Conservation (phyloP, 2,797 vertebrate genomes). For the Apogon hyalosoma region DNA sequence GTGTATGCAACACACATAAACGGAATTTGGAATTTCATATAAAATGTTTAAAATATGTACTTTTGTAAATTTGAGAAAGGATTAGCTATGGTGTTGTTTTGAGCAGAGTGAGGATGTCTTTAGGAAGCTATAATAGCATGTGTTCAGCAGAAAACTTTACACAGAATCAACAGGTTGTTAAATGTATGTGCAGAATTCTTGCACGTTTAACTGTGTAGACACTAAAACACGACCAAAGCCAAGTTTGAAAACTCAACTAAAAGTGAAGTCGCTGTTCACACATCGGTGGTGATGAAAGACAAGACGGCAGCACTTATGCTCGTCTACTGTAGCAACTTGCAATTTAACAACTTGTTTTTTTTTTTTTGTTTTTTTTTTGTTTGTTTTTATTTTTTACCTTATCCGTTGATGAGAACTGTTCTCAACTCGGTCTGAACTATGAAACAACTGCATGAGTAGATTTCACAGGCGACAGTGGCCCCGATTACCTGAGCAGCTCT, state of each 20-base stretch:
- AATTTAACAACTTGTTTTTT: neutral
- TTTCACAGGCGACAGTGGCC: slow-evolving; percentile 40
- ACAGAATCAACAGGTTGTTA: slow-evolving; percentile 71
- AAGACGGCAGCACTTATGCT: neutral
- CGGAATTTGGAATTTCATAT: slow-evolving; percentile 13
- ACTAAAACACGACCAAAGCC: neutral
- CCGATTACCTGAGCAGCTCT: slow-evolving; percentile 45
- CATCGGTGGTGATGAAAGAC: slow-evolving; percentile 56
- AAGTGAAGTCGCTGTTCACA: slow-evolving; percentile 45
- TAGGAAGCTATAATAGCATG: slow-evolving; percentile 11
- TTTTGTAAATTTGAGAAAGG: slow-evolving; percentile 2
- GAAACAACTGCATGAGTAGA: slow-evolving; percentile 18
- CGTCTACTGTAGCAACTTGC: neutral
- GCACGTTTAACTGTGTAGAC: slow-evolving; percentile 4
- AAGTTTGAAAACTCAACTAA: slow-evolving; percentile 22
- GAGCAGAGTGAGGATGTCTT: slow-evolving; percentile 31
- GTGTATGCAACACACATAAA: neutral
- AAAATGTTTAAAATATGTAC: neutral
- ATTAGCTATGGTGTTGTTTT: slow-evolving; percentile 2
- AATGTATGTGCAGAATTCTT: slow-evolving; percentile 22
- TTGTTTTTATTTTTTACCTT: too few species aligned
- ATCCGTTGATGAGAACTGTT: neutral
- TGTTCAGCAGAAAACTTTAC: slow-evolving; percentile 29
- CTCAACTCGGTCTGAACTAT: neutral
- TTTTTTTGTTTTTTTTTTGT: too few species aligned